Evolutionary conservation across 2,113 vertebrate genomes (phyloP).

Genomic region (Nyctereutes procyonoides): DNA sequence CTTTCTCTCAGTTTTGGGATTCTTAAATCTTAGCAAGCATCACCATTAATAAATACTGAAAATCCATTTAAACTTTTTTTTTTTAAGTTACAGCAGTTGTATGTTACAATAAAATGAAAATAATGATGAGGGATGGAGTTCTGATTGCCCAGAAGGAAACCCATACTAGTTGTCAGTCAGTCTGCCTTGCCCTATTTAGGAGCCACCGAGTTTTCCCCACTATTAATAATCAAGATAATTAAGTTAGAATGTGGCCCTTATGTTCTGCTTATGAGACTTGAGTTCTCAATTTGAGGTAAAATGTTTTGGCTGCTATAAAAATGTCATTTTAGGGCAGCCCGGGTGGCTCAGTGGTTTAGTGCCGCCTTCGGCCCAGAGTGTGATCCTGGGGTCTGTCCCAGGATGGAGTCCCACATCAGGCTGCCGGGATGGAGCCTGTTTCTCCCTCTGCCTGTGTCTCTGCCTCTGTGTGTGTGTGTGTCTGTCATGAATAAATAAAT

Average conservation of each 20-base stretch:
- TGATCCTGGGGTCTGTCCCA: too few relatives aligned
- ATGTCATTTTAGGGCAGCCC: constrained; percentile 42
- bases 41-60: background rate
- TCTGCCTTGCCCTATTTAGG: background rate
- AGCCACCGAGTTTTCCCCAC: background rate
- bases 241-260: constrained; percentile 33
- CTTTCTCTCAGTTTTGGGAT: constrained; percentile 46
- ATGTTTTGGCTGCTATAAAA: constrained; percentile 66
- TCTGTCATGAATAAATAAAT: too few relatives aligned
- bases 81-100: background rate
- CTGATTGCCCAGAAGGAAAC: background rate
- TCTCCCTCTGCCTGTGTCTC: too few relatives aligned
- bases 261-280: constrained; percentile 18
- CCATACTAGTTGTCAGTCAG: background rate
- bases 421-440: too few relatives aligned
- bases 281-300: constrained; percentile 46
- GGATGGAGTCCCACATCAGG: too few relatives aligned
- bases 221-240: constrained; percentile 24
- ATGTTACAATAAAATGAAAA: background rate
- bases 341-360: too few relatives aligned
- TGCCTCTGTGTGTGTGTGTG: too few relatives aligned
- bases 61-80: background rate
- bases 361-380: too few relatives aligned
- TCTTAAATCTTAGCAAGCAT: background rate
- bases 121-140: background rate